Evolutionary conservation across 2,888 invertebrate species (phyloP), one percentile per base, ranked within the genome.

Genomic region (Epinotia bilunana): DNA sequence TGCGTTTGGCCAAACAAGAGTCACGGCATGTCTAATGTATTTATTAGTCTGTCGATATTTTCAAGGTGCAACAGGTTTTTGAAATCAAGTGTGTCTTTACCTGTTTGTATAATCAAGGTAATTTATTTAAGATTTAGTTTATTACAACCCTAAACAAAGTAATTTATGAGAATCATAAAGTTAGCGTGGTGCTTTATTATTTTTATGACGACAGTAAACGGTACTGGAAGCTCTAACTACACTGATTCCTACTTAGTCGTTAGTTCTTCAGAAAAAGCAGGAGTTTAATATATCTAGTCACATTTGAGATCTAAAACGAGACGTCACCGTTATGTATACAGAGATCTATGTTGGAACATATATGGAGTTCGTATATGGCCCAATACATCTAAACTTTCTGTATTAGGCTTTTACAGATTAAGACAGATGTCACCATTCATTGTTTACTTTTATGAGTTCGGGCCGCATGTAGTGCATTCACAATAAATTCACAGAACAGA

Each of bases 1-100:
- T 60, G 57, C 46, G 39, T 39, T 69, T 33, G 58, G 23, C 57
- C 63, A 43, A 63, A 58, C n/a, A 62, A 72, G 28, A 74, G 62
- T 53, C 55, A 63, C 39, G 57, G 63, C 64, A 63, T 55, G 18
- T 62, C 43, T 73, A 62, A 55, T 46, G 20, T 46, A 63, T 57
- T 23, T 53, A 65, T 18, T 33, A 65, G 18, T 33, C 23, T 43
- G 43, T 46, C 58, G 58, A 60, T 60, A 69, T 69, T 58, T 68
- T 69, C 69, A 69, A 69, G 58, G 43, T 43, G 58, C 58, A 46
- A 69, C 58, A 60, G 46, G 58, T 69, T 60, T 16, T 69, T 46
- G 53, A n/a, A 28, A 60, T 68, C 23, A 23, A 68, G 20, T 58
- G 39, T 43, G 11, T 16, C 13, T 43, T 18, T 68, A 46, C 46